A percentile compares a stretch with the other conserved stretches of the same genome.
phyloP scores from a whole-genome alignment of 37 sponge, comb jelly and placozoan genomes.

The Aplysina aerophoba region DNA sequence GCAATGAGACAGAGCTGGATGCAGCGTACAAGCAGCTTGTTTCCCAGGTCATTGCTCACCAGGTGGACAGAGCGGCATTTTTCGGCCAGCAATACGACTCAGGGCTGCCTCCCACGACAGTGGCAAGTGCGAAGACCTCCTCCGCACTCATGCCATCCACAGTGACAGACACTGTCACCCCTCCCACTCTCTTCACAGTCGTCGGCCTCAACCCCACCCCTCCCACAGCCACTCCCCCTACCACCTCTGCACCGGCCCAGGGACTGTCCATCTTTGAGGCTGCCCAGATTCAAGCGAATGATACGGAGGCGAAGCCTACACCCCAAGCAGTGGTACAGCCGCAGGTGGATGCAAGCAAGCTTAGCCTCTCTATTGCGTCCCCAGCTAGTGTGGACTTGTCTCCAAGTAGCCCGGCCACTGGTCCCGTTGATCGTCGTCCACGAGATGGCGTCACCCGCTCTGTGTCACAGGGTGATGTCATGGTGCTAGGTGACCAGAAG shows the following conservation, averaged over 20 bases:
- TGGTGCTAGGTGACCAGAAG: no score
- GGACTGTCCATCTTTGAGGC: not conserved
- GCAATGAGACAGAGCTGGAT: constrained; percentile 4
- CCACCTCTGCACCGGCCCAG: not conserved
- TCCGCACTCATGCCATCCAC: not conserved
- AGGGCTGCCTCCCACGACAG: not conserved
- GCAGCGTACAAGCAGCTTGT: not conserved
- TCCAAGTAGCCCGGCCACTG: no score
- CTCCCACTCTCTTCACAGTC: no score
- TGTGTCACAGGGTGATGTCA: no score
- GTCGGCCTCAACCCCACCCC: not conserved
- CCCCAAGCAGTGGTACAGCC: no score
- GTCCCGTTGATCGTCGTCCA: no score
- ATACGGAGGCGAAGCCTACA: no score
- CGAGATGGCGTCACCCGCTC: no score
- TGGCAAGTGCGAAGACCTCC: not conserved
- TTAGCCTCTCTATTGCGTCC: no score
- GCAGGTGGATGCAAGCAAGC: no score
- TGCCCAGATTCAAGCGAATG: no score
- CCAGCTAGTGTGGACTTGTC: no score
- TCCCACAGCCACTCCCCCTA: not conserved
- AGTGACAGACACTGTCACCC: not conserved
- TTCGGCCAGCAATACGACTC: not conserved
- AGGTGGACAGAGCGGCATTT: not conserved
- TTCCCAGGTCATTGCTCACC: not conserved